Conservation (phyloP, 2,888 invertebrate species). For the Luperina nickerlii region DNA sequence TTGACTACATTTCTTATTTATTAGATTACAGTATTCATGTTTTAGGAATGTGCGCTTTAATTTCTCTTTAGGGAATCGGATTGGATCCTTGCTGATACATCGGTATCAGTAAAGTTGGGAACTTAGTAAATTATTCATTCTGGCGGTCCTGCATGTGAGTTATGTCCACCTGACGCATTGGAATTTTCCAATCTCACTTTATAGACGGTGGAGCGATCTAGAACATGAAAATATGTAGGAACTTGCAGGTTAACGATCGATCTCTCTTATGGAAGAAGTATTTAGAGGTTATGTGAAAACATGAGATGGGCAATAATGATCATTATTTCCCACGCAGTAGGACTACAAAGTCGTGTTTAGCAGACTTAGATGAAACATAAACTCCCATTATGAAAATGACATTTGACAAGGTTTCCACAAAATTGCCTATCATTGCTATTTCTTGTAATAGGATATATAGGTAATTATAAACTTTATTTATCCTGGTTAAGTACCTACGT, state of each 20-base stretch:
- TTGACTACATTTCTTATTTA: conserved; percentile 24
- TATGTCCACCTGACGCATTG: conserved; percentile 63
- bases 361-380: neutral
- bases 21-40: conserved; percentile 17
- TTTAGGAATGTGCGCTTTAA: conserved; percentile 40
- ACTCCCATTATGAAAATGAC: neutral
- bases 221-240: conserved; percentile 58
- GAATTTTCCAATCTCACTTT: conserved; percentile 69
- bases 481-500: neutral
- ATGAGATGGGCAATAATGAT: conserved; percentile 8
- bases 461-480: neutral
- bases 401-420: neutral
- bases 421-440: neutral
- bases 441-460: neutral
- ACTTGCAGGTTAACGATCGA: conserved; percentile 36
- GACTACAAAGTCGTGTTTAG: conserved; percentile 10
- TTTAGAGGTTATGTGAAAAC: conserved; percentile 23
- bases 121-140: conserved; percentile 65
- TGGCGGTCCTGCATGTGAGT: conserved; percentile 52
- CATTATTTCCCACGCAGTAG: neutral
- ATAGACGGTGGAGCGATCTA: conserved; percentile 51
- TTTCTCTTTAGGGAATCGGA: conserved; percentile 30
- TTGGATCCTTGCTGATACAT: conserved; percentile 42
- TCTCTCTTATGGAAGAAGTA: conserved; percentile 2
- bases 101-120: conserved; percentile 47